phyloP scores from a whole-genome alignment of 2,113 vertebrate genomes.

The Brachyistius frenatus region DNA sequence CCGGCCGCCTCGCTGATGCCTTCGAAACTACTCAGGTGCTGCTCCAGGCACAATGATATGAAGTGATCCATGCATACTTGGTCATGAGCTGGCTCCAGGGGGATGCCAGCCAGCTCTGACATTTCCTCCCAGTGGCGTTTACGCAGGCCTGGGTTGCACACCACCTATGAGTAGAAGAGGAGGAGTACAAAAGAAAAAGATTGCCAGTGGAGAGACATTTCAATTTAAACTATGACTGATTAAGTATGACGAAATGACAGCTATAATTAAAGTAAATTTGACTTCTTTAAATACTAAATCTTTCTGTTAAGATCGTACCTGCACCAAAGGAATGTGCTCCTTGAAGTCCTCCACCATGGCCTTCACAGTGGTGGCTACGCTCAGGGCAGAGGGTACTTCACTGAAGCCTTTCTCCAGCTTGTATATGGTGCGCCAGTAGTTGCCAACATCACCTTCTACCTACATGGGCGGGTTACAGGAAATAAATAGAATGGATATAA shows the following conservation, averaged over 20 bases:
- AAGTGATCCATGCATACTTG: conserved; percentile 82
- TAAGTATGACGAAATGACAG: not conserved
- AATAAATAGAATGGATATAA: not conserved
- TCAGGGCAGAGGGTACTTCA: conserved; percentile 83
- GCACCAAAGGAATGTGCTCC: conserved; percentile 86
- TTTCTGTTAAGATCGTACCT: conserved; percentile 71
- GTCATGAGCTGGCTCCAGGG: conserved; percentile 82
- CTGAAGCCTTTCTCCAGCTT: conserved; percentile 88
- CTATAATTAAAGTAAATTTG: not conserved
- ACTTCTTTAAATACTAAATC: not conserved
- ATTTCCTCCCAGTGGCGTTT: conserved; percentile 89
- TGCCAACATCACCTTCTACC: conserved; percentile 86
- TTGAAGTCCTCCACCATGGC: conserved; percentile 88
- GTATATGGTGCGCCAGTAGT: conserved; percentile 86
- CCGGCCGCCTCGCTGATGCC: conserved; percentile 88
- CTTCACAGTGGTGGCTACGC: conserved; percentile 82
- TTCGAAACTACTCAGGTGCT: conserved; percentile 84
- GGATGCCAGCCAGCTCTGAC: conserved; percentile 81
- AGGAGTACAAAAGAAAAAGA: not conserved
- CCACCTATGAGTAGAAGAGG: conserved; percentile 69
- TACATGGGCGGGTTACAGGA: conserved; percentile 8
- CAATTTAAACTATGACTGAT: too few species aligned
- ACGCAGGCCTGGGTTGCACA: conserved; percentile 90
- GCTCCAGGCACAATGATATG: conserved; percentile 86
- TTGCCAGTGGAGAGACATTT: too few species aligned